A percentile compares a stretch with the other conserved stretches of the same genome.
These are phyloP conservation scores for Lithophane ornitopus DNA, from an alignment of 2,888 invertebrate species.

Conservation along the genomic window DNA sequence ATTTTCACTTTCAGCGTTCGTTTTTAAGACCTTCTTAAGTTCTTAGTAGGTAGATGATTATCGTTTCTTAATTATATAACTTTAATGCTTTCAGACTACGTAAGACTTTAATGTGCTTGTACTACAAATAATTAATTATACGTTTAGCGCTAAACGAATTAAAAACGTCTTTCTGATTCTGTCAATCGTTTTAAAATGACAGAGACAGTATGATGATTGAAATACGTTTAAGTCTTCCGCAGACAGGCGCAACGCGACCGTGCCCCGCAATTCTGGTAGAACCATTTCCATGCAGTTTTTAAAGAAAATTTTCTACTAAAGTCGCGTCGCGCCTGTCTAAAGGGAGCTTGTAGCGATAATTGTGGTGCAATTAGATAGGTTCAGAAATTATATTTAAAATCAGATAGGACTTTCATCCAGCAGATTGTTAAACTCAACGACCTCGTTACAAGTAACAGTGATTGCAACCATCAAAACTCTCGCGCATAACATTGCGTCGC, in stretches of 20 bases:
- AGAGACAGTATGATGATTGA: no score
- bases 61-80: constrained; percentile 9
- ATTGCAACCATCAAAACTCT: constrained; percentile 53
- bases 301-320: no score
- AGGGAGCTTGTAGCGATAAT: no score
- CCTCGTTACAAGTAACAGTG: constrained; percentile 43
- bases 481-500: constrained; percentile 20
- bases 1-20: constrained; percentile 9
- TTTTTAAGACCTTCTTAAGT: constrained; percentile 20
- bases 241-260: no score
- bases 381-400: constrained; percentile 33
- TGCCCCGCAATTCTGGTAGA: no score
- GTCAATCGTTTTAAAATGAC: not conserved
- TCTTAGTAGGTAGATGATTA: not conserved
- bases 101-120: not conserved
- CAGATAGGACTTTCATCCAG: constrained; percentile 40
- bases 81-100: not conserved
- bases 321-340: no score
- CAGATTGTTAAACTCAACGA: constrained; percentile 44
- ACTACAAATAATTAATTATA: not conserved
- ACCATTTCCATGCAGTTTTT: no score
- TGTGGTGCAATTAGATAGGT: not conserved
- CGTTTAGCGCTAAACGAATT: not conserved
- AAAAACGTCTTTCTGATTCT: not conserved
- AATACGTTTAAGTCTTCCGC: no score